Evolutionary conservation across 2,113 vertebrate species (phyloP).

Genomic region (Dromas ardeola): DNA sequence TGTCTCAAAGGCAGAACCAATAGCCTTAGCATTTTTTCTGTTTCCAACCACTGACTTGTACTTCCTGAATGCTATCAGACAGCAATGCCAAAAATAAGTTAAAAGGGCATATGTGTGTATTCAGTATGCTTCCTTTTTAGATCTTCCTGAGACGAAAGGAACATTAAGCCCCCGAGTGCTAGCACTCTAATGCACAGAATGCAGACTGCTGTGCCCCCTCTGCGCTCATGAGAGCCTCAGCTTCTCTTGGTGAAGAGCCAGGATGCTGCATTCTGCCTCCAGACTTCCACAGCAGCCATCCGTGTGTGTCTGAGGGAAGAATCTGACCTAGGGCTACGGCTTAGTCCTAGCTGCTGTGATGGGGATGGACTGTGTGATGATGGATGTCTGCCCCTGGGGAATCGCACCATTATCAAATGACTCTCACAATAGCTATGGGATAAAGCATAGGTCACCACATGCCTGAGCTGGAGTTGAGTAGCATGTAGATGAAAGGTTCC

Average conservation of each 20-base stretch:
- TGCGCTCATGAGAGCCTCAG: background rate
- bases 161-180: background rate
- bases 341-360: background rate
- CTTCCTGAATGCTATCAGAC: constrained; percentile 1
- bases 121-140: background rate
- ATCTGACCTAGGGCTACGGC: background rate
- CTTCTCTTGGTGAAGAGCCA: background rate
- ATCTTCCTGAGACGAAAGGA: background rate
- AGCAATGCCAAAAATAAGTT: background rate
- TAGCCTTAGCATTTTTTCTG: background rate
- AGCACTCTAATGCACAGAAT: background rate
- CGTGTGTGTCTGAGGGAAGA: background rate
- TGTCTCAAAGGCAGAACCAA: background rate
- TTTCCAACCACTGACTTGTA: background rate
- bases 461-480: background rate
- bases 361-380: background rate
- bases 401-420: background rate
- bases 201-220: background rate
- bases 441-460: background rate
- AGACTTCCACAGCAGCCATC: background rate
- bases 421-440: background rate
- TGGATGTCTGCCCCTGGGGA: background rate
- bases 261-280: background rate
- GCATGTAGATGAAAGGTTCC: constrained; percentile 11
- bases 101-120: background rate